Evolutionary conservation across 37 sponge, comb jelly and placozoan genomes (phyloP), one percentile per base, ranked within the genome.

Genomic region (Hormiphora californensis): DNA sequence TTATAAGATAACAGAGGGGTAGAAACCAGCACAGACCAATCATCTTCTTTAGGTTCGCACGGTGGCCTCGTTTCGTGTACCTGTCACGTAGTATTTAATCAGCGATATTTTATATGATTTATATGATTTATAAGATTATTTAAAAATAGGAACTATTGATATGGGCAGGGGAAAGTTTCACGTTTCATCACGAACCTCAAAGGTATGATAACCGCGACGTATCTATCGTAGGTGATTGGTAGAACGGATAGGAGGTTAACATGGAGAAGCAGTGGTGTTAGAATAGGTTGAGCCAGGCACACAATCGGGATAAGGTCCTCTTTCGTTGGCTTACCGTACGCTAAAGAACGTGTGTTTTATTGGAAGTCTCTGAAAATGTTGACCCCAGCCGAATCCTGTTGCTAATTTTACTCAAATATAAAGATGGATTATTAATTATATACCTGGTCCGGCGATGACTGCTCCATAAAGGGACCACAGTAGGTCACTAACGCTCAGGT

Each of bases 191-290:
- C 61, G n/a, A 4, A 57, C 61, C 61, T 57, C 3, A 57, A 30
- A 5, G 61, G 61, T 21, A 57, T 57, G 27, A 57, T 5, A 57
- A 57, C 61, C 7, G 61, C 61, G 7, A 15, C 27, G 27, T 28
- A 57, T 57, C 61, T 57, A 12, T 57, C 61, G 61, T 57, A 57
- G 61, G 61, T 57, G 9, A 57, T 57, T 57, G 61, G 61, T 4
- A 57, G 61, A 23, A 57, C 27, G 7, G 61, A 23, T 19, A 57
- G 61, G 7, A 57, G 61, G 23, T 57, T 57, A 15, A 30, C 7
- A 12, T 57, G 61, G 7, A 57, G 30, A 21, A 57, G 7, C n/a
- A 57, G 61, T 5, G n/a, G 27, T 23, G 27, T 28, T 15, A 57
- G 27, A 28, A 12, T 57, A 23, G 61, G 61, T 57, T 57, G 61